phyloP scores from a whole-genome alignment of 2,797 vertebrate genomes.

The Cynodonichthys magdalenae region DNA sequence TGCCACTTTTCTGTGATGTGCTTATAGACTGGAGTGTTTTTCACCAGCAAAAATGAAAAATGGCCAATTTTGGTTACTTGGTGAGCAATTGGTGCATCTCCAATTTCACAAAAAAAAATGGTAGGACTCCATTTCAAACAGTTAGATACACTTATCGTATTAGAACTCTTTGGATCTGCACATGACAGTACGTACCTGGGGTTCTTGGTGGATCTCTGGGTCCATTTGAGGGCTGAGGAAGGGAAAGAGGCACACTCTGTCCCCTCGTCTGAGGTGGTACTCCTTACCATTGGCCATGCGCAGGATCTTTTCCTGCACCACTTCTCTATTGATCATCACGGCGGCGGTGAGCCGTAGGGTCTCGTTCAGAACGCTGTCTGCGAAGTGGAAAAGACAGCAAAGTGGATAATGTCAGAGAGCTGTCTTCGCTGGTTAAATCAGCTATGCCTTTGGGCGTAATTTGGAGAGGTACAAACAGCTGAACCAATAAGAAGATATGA shows the following conservation, averaged over 20 bases:
- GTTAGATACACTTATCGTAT: neutral
- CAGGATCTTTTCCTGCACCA: conserved; percentile 80
- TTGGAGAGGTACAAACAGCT: conserved; percentile 37
- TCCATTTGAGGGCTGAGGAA: conserved; percentile 91
- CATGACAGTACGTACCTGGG: conserved; percentile 79
- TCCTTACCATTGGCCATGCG: conserved; percentile 77
- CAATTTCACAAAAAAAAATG: neutral
- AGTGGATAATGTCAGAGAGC: conserved; percentile 45
- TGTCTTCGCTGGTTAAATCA: conserved; percentile 42
- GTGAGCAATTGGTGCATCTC: neutral
- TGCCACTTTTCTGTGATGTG: too few species aligned
- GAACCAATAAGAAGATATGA: conserved; percentile 25
- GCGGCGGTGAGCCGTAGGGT: conserved; percentile 88
- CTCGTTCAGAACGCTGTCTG: conserved; percentile 82
- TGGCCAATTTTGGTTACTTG: too few species aligned
- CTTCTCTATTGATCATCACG: conserved; percentile 87
- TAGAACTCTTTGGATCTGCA: neutral
- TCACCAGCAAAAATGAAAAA: too few species aligned
- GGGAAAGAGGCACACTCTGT: conserved; percentile 88
- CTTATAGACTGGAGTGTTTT: too few species aligned
- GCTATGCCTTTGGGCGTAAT: conserved; percentile 9
- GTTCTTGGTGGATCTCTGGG: conserved; percentile 85
- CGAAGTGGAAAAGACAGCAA: conserved; percentile 38
- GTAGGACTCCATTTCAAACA: neutral
- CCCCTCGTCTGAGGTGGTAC: conserved; percentile 84